These are phyloP conservation scores for Heteractis magnifica DNA, from an alignment of 92 coral and sea anemone genomes.

Conservation along the genomic window DNA sequence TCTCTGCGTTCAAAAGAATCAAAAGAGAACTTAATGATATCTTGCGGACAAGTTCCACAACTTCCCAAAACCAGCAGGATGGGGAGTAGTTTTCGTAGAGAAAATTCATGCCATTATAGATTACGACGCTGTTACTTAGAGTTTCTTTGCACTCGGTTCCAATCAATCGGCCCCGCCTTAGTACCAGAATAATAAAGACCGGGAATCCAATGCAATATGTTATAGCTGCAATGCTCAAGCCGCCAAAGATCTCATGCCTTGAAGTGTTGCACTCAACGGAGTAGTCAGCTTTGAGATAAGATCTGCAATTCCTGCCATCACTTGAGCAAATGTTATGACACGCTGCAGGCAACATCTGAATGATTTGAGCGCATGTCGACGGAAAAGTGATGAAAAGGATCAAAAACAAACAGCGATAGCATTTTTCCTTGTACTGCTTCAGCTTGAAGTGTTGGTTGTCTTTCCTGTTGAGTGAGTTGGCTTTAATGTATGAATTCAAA, in stretches of 20 bases:
- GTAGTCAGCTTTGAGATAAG: conserved; percentile 5
- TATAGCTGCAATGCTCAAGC: neutral
- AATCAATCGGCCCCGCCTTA: neutral
- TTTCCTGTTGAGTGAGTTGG: neutral
- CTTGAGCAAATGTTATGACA: neutral
- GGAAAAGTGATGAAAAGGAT: conserved; percentile 10
- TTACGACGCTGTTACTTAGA: neutral
- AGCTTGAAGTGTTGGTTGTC: neutral
- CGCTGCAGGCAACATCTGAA: neutral
- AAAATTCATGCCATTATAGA: neutral
- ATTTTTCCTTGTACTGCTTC: neutral
- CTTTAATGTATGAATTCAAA: neutral
- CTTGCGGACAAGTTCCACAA: conserved; percentile 8
- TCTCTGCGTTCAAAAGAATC: neutral
- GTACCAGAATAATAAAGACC: neutral
- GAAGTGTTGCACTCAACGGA: neutral
- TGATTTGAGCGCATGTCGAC: neutral
- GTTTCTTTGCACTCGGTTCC: neutral
- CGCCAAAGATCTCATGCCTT: neutral
- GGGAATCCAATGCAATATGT: neutral
- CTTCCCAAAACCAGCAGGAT: conserved; percentile 2
- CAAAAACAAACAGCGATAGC: neutral
- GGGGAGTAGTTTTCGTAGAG: conserved; percentile 12
- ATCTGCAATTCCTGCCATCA: neutral
- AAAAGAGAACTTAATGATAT: neutral